A percentile compares a stretch with the other conserved stretches of the same genome.
phyloP scores from a whole-genome alignment of 2,888 invertebrate genomes.

The Nasonovia ribisnigri region DNA sequence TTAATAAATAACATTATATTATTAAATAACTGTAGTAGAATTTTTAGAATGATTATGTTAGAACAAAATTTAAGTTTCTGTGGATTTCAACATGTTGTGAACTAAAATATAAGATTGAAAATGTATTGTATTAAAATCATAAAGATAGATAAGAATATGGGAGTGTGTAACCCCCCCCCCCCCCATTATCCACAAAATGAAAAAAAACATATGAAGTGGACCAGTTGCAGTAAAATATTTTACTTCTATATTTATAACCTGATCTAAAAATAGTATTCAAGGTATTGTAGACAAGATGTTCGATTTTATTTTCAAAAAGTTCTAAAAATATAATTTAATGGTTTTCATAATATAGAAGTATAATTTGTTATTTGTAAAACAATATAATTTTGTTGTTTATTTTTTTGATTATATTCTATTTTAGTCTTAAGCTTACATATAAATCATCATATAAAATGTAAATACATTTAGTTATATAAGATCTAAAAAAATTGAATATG shows the following conservation, averaged over 20 bases:
- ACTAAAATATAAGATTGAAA: not conserved
- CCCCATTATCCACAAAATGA: too few relatives aligned
- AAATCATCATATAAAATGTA: not conserved
- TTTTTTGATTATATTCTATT: not conserved
- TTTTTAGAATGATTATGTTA: not conserved
- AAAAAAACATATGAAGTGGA: not conserved
- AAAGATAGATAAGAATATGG: too few relatives aligned
- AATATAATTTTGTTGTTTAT: not conserved
- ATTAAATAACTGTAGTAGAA: not conserved
- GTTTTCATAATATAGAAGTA: not conserved
- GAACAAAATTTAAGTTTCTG: not conserved
- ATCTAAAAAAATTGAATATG: not conserved
- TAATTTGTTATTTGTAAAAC: not conserved
- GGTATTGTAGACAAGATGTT: too few relatives aligned
- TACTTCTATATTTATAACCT: not conserved
- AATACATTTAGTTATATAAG: not conserved
- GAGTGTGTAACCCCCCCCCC: too few relatives aligned
- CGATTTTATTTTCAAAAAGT: too few relatives aligned
- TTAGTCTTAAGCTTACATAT: not conserved
- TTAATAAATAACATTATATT: not conserved
- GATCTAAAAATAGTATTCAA: not conserved
- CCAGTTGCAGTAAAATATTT: not conserved
- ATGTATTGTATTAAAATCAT: not conserved
- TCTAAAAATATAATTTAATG: not conserved
- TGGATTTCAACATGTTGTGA: not conserved